Evolutionary conservation across 2,888 invertebrate species (phyloP).

Genomic region (Drosophila macrospina): DNA sequence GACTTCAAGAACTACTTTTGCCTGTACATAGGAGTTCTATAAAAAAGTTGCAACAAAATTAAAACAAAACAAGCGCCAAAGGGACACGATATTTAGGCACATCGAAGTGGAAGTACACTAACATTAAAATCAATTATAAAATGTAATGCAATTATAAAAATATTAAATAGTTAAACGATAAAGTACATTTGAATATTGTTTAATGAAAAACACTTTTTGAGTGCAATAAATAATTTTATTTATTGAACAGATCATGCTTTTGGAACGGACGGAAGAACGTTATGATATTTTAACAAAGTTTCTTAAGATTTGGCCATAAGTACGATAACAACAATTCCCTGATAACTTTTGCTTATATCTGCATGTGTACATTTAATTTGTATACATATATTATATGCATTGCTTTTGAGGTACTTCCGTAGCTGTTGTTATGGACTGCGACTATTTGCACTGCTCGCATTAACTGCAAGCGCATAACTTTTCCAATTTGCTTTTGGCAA

Average conservation of each 20-base stretch:
- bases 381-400: background rate
- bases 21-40: constrained; percentile 48
- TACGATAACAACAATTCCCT: constrained; percentile 1
- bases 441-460: constrained; percentile 79
- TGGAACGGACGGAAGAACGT: background rate
- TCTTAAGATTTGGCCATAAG: background rate
- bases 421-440: constrained; percentile 57
- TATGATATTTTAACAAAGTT: background rate
- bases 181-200: background rate
- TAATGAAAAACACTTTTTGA: background rate
- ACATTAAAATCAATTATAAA: constrained; percentile 1
- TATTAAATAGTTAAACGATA: background rate
- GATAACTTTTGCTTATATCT: too few relatives aligned
- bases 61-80: constrained; percentile 46
- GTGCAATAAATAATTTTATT: background rate
- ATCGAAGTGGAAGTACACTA: constrained; percentile 41
- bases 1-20: constrained; percentile 64
- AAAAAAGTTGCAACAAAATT: constrained; percentile 47
- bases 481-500: constrained; percentile 82
- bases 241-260: too few relatives aligned
- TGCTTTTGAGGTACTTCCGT: constrained; percentile 49
- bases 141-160: background rate
- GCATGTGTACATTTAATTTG: background rate
- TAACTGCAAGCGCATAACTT: constrained; percentile 81
- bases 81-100: constrained; percentile 13